phyloP scores from a whole-genome alignment of 2,888 invertebrate genomes.

The Epinotia demarniana region DNA sequence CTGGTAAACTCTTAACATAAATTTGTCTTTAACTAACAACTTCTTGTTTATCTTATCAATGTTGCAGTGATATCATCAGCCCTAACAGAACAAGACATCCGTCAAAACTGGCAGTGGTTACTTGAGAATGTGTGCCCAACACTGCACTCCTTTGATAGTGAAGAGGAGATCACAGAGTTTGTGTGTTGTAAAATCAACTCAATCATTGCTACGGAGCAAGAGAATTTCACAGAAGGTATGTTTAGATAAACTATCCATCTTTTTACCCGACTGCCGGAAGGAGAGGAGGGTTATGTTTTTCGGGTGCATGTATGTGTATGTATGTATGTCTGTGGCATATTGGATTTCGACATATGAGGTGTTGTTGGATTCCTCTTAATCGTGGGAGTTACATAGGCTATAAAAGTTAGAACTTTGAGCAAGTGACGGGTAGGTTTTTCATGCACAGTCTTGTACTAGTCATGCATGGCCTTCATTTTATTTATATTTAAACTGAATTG shows the following conservation, averaged over 20 bases:
- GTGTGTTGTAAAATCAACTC: constrained; percentile 98
- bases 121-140: constrained; percentile 93
- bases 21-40: no score
- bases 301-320: no score
- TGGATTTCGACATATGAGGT: no score
- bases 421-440: no score
- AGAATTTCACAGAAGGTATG: constrained; percentile 83
- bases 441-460: no score
- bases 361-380: no score
- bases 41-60: neutral
- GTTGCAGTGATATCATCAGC: constrained; percentile 94
- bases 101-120: constrained; percentile 97
- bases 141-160: constrained; percentile 95
- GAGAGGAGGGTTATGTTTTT: no score
- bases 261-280: no score
- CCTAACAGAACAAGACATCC: constrained; percentile 93
- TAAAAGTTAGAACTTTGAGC: no score
- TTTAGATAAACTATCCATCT: neutral
- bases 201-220: constrained; percentile 92
- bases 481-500: neutral
- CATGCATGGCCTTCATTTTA: neutral
- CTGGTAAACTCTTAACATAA: no score
- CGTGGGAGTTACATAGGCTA: no score
- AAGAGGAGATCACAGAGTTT: constrained; percentile 97
- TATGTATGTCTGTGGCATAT: no score